Conservation (phyloP, 1,140 invertebrate genomes). For the Ectropis grisescens region DNA sequence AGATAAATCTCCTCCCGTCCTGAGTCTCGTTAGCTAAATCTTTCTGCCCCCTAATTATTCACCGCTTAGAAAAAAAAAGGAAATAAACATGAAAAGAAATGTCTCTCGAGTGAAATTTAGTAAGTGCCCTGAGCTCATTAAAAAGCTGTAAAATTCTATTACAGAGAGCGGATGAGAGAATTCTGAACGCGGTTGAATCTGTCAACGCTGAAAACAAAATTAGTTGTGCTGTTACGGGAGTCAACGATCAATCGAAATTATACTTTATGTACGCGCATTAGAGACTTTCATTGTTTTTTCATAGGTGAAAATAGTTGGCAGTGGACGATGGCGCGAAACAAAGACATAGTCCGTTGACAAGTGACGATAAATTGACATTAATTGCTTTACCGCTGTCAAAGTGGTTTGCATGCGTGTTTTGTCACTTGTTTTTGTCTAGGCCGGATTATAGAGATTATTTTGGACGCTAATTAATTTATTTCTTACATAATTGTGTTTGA, state of each 20-base stretch:
- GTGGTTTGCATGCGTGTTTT: constrained; percentile 19
- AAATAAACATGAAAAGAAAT: constrained; percentile 52
- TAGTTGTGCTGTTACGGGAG: constrained; percentile 10
- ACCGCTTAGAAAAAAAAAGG: constrained; percentile 26
- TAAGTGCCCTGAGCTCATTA: constrained; percentile 58
- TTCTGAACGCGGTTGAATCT: constrained; percentile 21
- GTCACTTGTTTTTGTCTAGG: constrained; percentile 11
- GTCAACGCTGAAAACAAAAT: constrained; percentile 21
- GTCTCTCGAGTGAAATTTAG: constrained; percentile 44
- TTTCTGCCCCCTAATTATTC: constrained; percentile 55
- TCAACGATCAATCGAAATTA: constrained; percentile 14
- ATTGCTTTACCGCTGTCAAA: constrained; percentile 40
- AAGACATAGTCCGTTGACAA: constrained; percentile 36
- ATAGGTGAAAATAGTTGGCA: constrained; percentile 6
- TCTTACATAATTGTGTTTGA: constrained; percentile 20
- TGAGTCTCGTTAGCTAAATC: constrained; percentile 59
- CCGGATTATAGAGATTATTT: constrained; percentile 22
- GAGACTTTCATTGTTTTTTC: not conserved
- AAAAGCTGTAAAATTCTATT: constrained; percentile 62
- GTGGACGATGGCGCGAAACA: constrained; percentile 35
- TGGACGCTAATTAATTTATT: constrained; percentile 40
- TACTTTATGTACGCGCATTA: constrained; percentile 16
- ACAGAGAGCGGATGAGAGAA: constrained; percentile 31
- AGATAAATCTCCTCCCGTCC: constrained; percentile 60
- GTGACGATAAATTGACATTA: constrained; percentile 58